Conservation (phyloP, 2,797 vertebrate genomes). For the Trachurus trachurus region DNA sequence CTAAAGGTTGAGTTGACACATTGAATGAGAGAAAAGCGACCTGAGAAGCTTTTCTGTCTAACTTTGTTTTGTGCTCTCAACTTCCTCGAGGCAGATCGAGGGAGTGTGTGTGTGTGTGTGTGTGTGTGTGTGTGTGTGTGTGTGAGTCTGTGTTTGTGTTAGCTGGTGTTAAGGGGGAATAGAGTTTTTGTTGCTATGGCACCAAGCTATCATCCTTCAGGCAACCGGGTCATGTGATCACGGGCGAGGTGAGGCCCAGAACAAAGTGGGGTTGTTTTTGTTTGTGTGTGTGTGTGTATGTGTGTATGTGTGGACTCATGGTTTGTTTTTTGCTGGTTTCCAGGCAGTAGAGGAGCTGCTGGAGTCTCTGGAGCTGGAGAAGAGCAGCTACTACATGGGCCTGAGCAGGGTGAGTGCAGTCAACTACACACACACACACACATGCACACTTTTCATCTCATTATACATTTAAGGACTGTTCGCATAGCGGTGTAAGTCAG, state of each 20-base stretch:
- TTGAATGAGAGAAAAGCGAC: constrained; percentile 3
- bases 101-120: not conserved
- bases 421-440: not conserved
- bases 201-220: constrained; percentile 26
- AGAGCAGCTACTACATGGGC: constrained; percentile 96
- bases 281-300: constrained; percentile 34
- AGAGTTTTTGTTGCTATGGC: constrained; percentile 47
- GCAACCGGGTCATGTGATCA: constrained; percentile 31
- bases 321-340: constrained; percentile 57
- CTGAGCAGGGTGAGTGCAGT: constrained; percentile 90
- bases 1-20: constrained; percentile 10
- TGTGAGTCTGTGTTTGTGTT: constrained; percentile 32
- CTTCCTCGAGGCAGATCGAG: constrained; percentile 13
- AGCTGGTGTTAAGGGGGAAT: constrained; percentile 10
- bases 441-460: constrained; percentile 2
- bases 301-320: constrained; percentile 40
- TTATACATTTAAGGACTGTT: not conserved
- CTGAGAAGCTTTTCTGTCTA: constrained; percentile 12
- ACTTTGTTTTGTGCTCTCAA: constrained; percentile 28
- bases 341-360: constrained; percentile 96
- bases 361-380: constrained; percentile 95
- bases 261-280: constrained; percentile 30
- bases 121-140: constrained; percentile 7
- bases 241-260: not conserved
- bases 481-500: not conserved